Percentiles rank a stretch among this genome's conserved stretches.
phyloP scores from a whole-genome alignment of 1,140 invertebrate genomes.

The Tribolium castaneum region DNA sequence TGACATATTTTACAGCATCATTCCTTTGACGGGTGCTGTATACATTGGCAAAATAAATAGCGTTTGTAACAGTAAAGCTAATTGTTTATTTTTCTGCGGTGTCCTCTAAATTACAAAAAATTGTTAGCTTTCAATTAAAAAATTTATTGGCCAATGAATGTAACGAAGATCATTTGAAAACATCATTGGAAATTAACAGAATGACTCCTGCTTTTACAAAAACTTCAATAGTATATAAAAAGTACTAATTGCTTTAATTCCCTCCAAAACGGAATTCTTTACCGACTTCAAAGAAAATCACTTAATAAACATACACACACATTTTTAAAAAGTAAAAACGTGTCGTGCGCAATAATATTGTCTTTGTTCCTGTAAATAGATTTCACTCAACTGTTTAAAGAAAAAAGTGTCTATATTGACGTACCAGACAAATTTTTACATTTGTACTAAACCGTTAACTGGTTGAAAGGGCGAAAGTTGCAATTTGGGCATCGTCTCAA shows the following conservation, averaged over 20 bases:
- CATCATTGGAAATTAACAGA: background rate
- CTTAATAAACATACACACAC: background rate
- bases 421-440: background rate
- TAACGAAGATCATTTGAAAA: background rate
- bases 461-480: background rate
- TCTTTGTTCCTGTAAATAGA: background rate
- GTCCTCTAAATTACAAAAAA: background rate
- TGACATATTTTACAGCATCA: too few species aligned
- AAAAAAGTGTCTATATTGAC: background rate
- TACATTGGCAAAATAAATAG: background rate
- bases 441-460: background rate
- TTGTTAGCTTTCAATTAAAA: constrained; percentile 1
- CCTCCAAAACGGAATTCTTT: background rate
- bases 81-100: background rate
- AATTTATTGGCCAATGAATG: background rate
- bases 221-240: background rate
- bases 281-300: background rate
- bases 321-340: background rate
- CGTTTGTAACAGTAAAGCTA: background rate
- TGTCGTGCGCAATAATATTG: background rate
- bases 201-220: background rate
- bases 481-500: background rate
- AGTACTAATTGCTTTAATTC: background rate
- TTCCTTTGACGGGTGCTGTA: background rate
- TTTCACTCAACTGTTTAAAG: background rate